Evolutionary conservation across 2,113 vertebrate species (phyloP).

Genomic region (Etheostoma cragini): DNA sequence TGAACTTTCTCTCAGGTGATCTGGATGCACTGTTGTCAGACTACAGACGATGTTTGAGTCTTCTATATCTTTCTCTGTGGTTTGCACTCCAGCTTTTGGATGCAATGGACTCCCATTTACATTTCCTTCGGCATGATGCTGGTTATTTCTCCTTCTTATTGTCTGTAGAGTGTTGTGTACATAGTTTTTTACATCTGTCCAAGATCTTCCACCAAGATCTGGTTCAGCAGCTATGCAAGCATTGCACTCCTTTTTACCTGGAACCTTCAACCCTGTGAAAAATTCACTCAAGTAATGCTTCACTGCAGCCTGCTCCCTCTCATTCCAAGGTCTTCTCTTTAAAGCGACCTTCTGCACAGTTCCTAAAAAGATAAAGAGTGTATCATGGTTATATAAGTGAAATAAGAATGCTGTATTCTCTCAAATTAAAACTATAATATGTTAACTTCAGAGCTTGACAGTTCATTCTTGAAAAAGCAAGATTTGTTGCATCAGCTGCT

Average conservation of each 20-base stretch:
- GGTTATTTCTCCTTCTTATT: conserved; percentile 67
- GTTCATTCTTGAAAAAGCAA: conserved; percentile 9
- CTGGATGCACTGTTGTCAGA: conserved; percentile 57
- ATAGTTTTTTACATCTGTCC: conserved; percentile 81
- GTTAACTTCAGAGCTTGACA: background rate
- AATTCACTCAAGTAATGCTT: conserved; percentile 72
- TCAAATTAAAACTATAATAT: background rate
- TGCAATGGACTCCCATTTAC: conserved; percentile 45
- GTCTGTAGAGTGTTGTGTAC: conserved; percentile 81
- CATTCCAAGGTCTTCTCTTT: conserved; percentile 77
- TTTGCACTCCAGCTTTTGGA: conserved; percentile 26
- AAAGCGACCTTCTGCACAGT: conserved; percentile 44
- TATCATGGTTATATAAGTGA: background rate
- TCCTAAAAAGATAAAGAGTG: conserved; percentile 50
- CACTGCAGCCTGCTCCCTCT: conserved; percentile 77
- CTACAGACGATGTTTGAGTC: conserved; percentile 39
- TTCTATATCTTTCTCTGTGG: conserved; percentile 37
- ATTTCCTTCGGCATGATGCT: conserved; percentile 44
- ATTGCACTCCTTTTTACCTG: conserved; percentile 80
- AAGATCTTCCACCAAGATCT: conserved; percentile 73
- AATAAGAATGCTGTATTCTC: background rate
- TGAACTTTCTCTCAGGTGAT: conserved; percentile 59
- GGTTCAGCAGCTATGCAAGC: conserved; percentile 79
- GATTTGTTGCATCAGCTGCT: background rate
- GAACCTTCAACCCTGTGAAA: conserved; percentile 75